Conservation (phyloP, 2,888 invertebrate species). For the Lochmaea capreae region DNA sequence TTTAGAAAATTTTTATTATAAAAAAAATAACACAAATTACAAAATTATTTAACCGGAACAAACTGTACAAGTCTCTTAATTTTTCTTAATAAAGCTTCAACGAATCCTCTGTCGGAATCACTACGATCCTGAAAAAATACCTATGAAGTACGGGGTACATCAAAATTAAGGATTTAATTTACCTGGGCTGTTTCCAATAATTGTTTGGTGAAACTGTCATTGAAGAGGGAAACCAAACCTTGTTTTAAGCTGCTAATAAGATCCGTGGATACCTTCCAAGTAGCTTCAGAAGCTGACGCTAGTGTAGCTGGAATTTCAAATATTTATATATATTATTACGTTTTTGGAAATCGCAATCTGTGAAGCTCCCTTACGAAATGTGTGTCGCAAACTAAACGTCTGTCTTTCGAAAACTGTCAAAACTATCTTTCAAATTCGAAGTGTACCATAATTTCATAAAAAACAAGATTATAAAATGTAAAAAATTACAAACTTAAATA, state of each 20-base stretch:
- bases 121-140: slow-evolving; percentile 70
- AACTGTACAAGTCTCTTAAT: slow-evolving; percentile 85
- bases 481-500: background rate
- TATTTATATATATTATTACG: too few relatives aligned
- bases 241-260: slow-evolving; percentile 77
- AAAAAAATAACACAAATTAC: background rate
- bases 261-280: slow-evolving; percentile 71
- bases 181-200: slow-evolving; percentile 72
- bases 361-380: background rate
- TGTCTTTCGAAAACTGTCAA: background rate
- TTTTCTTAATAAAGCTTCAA: slow-evolving; percentile 80
- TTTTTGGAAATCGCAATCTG: too few relatives aligned
- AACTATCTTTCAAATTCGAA: background rate
- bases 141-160: background rate
- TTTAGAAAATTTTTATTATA: background rate
- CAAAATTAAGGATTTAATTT: slow-evolving; percentile 27
- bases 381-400: background rate
- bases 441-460: background rate
- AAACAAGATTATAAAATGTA: background rate
- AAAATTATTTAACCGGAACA: slow-evolving; percentile 64
- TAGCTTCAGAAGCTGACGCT: slow-evolving; percentile 66
- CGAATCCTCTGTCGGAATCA: slow-evolving; percentile 75
- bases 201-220: slow-evolving; percentile 82
- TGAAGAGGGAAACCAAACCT: slow-evolving; percentile 78
- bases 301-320: slow-evolving; percentile 60